These are phyloP conservation scores for Drosophila gunungcola DNA, from an alignment of 1,140 invertebrate genomes.

Conservation along the genomic window DNA sequence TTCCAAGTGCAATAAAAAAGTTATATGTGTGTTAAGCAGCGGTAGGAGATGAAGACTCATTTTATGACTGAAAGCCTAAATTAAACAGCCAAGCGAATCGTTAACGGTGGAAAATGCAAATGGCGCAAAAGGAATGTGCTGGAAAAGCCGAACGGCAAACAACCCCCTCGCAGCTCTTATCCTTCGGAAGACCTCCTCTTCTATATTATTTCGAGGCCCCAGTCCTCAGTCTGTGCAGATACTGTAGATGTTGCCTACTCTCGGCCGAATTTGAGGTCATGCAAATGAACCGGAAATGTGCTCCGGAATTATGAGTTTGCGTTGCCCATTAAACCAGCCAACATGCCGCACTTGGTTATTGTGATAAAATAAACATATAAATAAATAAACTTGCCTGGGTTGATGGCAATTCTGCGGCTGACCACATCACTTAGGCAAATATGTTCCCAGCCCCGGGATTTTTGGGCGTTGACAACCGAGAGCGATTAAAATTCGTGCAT, in stretches of 20 bases:
- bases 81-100: constrained; percentile 39
- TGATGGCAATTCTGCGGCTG: constrained; percentile 51
- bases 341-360: constrained; percentile 22
- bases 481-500: constrained; percentile 47
- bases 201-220: neutral
- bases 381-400: constrained; percentile 59
- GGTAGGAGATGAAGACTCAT: neutral
- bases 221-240: constrained; percentile 24
- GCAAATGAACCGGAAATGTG: constrained; percentile 62
- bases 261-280: constrained; percentile 32
- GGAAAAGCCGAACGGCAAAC: constrained; percentile 53
- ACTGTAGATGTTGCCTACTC: constrained; percentile 56
- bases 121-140: constrained; percentile 52
- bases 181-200: neutral
- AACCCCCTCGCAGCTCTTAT: neutral
- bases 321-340: constrained; percentile 8
- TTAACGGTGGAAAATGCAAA: constrained; percentile 59
- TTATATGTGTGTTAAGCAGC: neutral
- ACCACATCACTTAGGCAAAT: constrained; percentile 65
- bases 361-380: constrained; percentile 60
- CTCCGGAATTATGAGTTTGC: constrained; percentile 55
- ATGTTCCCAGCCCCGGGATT: constrained; percentile 9
- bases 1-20: neutral
- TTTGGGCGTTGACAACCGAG: constrained; percentile 21
- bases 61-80: constrained; percentile 30